Evolutionary conservation across 2,888 invertebrate genomes (phyloP).

Genomic region (Oligia latruncula): DNA sequence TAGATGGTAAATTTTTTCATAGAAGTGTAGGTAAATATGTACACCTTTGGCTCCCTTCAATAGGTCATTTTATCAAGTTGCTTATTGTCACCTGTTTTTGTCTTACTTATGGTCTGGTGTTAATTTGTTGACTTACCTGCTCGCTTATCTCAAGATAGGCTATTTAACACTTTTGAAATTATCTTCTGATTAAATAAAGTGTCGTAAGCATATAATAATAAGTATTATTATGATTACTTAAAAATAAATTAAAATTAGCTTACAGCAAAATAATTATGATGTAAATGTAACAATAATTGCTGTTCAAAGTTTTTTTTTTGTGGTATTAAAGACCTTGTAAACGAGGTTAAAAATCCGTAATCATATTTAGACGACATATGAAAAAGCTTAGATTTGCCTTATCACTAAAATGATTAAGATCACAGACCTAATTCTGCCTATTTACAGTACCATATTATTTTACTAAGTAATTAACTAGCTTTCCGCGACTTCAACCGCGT

Average conservation of each 20-base stretch:
- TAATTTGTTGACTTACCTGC: constrained; percentile 11
- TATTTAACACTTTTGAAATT: not conserved
- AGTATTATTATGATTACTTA: not conserved
- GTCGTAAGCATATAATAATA: not conserved
- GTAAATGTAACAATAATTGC: not conserved
- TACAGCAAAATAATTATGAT: not conserved
- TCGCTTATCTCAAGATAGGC: not conserved
- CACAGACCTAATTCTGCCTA: not conserved
- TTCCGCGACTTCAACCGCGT: too few relatives aligned
- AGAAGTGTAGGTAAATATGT: constrained; percentile 21
- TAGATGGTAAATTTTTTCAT: not conserved
- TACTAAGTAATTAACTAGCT: not conserved
- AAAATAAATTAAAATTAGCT: not conserved
- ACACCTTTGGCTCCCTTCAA: not conserved
- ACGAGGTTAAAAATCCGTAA: not conserved
- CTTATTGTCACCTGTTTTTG: constrained; percentile 17
- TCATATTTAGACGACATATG: not conserved
- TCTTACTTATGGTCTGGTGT: not conserved
- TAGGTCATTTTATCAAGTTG: constrained; percentile 17
- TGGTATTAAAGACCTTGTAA: not conserved
- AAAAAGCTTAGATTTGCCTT: not conserved
- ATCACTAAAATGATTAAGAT: not conserved
- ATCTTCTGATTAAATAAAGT: not conserved
- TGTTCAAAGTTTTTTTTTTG: too few relatives aligned
- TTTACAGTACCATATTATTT: not conserved